These are phyloP conservation scores for Odontamblyopus lacepedii DNA, from an alignment of 2,797 vertebrate genomes.

Conservation along the genomic window DNA sequence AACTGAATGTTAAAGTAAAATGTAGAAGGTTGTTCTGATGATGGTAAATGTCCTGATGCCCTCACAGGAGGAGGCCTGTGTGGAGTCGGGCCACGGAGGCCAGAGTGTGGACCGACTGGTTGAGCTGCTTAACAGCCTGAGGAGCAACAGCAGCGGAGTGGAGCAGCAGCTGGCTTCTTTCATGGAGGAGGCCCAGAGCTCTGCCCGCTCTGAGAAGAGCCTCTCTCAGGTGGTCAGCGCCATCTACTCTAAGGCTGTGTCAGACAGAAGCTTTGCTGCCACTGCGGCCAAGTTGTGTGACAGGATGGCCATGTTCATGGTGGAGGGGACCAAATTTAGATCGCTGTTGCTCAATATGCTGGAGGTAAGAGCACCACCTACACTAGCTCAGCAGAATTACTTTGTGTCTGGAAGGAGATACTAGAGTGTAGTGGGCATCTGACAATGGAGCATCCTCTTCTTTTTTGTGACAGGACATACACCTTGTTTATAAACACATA, in stretches of 20 bases:
- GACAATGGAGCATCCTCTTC: too few species aligned
- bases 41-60: neutral
- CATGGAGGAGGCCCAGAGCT: slow-evolving; percentile 96
- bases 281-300: slow-evolving; percentile 94
- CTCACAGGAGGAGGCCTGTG: slow-evolving; percentile 84
- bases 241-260: slow-evolving; percentile 92
- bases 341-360: slow-evolving; percentile 96
- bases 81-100: slow-evolving; percentile 70
- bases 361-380: slow-evolving; percentile 79
- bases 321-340: slow-evolving; percentile 96
- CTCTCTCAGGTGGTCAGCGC: slow-evolving; percentile 89
- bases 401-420: neutral
- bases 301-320: slow-evolving; percentile 98
- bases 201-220: slow-evolving; percentile 90
- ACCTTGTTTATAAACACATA: neutral
- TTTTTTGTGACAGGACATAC: too few species aligned
- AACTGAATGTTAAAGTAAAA: neutral
- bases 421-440: neutral
- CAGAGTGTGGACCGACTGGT: slow-evolving; percentile 93
- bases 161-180: slow-evolving; percentile 91
- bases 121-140: slow-evolving; percentile 95
- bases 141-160: slow-evolving; percentile 92
- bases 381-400: neutral
- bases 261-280: slow-evolving; percentile 92
- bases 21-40: neutral